Evolutionary conservation across 2,888 invertebrate species (phyloP).

Genomic region (Parnassius smintheus): DNA sequence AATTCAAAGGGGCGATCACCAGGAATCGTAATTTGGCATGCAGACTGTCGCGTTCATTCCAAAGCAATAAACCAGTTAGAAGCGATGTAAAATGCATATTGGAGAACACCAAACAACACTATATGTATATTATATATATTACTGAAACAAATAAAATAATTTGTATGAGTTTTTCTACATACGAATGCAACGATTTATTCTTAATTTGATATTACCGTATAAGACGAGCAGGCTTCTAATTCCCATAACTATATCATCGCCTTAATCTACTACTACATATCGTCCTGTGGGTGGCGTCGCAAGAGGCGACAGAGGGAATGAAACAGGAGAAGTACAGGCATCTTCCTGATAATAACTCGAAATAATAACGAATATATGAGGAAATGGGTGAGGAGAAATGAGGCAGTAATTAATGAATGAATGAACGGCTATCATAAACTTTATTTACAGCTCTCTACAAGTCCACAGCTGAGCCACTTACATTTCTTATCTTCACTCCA

Average conservation of each 20-base stretch:
- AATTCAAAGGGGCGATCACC: slow-evolving; percentile 78
- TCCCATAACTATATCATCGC: slow-evolving; percentile 2
- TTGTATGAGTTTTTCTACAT: slow-evolving; percentile 21
- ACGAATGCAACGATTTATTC: slow-evolving; percentile 29
- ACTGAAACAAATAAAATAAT: slow-evolving; percentile 32
- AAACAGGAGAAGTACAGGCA: no score
- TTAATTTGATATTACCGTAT: slow-evolving; percentile 30
- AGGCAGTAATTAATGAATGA: no score
- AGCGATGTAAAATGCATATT: slow-evolving; percentile 70
- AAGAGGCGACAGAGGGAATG: no score
- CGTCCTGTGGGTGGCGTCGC: no score
- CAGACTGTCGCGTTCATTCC: slow-evolving; percentile 70
- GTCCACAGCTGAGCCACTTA: no score
- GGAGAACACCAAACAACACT: slow-evolving; percentile 46
- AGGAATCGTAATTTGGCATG: slow-evolving; percentile 74
- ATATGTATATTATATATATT: slow-evolving; percentile 16
- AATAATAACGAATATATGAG: no score
- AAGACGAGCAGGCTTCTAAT: neutral
- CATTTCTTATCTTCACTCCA: no score
- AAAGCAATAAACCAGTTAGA: slow-evolving; percentile 76
- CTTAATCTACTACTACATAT: no score
- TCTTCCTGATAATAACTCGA: no score
- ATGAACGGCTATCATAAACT: no score
- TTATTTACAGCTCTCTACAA: no score
- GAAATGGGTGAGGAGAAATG: no score